Base-by-base conservation (phyloP, 2,888 invertebrate genomes). In the Torymus tubicola region DNA sequence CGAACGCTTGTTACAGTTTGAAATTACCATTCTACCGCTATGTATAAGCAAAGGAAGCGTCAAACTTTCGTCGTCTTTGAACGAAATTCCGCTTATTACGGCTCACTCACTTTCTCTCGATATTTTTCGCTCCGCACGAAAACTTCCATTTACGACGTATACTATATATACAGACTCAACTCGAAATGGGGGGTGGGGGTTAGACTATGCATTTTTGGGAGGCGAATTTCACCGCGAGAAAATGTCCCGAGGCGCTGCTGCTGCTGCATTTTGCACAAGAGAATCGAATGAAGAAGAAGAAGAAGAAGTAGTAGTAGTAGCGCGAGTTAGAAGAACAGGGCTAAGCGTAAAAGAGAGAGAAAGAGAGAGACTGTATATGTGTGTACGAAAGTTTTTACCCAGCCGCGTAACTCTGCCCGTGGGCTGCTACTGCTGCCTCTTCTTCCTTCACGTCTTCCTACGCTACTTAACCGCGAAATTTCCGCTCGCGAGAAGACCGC, bases 391-490 rank as follows among this genome's bases (percentile, higher is more conserved):
- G 18, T 63, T 52, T 13, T 13, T 52, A n/a, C 21, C 42, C 42
- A 21, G 42, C 42, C 42, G 8, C 42, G 42, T 42, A 42, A 42
- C 42, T 42, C 42, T 42, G 42, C 42, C 42, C 42, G n/a, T 42
- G 42, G 10, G 42, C 42, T 42, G 8, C 42, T 42, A 16, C 21
- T 11, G 1, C 16, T 53, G 18, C 61, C 24, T 64, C 16, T 73
- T 73, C 16, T 73, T 61, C 31, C 67, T 65, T 52, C 11, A 14
- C 52, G 2, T 74, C 57, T 74, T 64, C 16, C 16, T 50, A 69
- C 50, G 16, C 68, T 71, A 77, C 68, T 68, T 84, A 84, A 82
- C 75, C 61, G 72, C 78, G 70, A 72, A 75, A 82, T 82, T 75
- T 71, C 80, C 80, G 79, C 75, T 77, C 81, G 77, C 8, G 77